These are phyloP conservation scores for Psittacula derbiana DNA, from an alignment of 2,797 vertebrate species.

Conservation along the genomic window DNA sequence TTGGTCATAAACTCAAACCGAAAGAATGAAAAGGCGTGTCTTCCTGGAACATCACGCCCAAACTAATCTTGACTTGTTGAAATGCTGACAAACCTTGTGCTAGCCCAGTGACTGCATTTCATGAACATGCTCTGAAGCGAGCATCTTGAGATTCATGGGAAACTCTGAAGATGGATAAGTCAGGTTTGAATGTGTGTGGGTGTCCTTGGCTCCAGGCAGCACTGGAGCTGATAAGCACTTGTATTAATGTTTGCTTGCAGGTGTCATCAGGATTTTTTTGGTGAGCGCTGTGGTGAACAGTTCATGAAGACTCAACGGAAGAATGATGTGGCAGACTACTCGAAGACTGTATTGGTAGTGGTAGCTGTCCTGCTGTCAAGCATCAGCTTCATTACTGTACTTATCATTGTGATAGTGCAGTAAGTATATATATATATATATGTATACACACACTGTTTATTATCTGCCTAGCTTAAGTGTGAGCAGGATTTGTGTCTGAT, in stretches of 20 bases:
- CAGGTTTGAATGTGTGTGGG: background rate
- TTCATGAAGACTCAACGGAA: slow-evolving; percentile 75
- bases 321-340: slow-evolving; percentile 56
- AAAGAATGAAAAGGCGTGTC: slow-evolving; percentile 63
- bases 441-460: background rate
- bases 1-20: slow-evolving; percentile 61
- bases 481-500: background rate
- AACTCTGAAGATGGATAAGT: slow-evolving; percentile 4
- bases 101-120: slow-evolving; percentile 22
- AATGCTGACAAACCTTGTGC: slow-evolving; percentile 43
- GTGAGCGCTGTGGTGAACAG: slow-evolving; percentile 79
- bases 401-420: slow-evolving; percentile 68
- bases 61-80: slow-evolving; percentile 66
- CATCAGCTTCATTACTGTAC: slow-evolving; percentile 58
- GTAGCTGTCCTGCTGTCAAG: slow-evolving; percentile 64
- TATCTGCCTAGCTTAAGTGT: background rate
- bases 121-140: background rate
- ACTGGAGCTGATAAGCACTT: slow-evolving; percentile 22
- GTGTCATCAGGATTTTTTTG: slow-evolving; percentile 78
- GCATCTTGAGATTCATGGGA: slow-evolving; percentile 21
- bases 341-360: slow-evolving; percentile 66
- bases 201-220: slow-evolving; percentile 40
- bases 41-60: slow-evolving; percentile 64
- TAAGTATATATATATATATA: slow-evolving; percentile 67
- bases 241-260: slow-evolving; percentile 66